Base-by-base conservation (phyloP, 2,888 invertebrate genomes). In the Agonopterix arenella region DNA sequence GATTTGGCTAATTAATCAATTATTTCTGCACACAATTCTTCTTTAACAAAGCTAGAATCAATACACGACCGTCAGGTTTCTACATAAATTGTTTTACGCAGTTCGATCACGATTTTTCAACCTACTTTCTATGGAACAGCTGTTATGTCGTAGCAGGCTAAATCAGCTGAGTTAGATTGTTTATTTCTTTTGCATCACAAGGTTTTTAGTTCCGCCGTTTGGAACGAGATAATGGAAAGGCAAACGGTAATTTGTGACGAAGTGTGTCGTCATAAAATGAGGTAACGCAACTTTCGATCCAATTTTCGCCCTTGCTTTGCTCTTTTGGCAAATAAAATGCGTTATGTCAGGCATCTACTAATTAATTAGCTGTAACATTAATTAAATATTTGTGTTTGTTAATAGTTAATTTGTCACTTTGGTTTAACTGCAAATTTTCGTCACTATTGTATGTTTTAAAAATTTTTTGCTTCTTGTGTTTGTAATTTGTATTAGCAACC, bases 121-220 rank as follows among this genome's bases (percentile, higher is more conserved):
- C 45, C 45, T 18, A 49, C 53, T 48, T 52, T 50, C 51, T 51
- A 43, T 13, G 11, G 8, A 47, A 50, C 52, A 53, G 51, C 48
- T 54, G 54, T 54, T 49, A 10, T 48, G 49, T 52, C 54, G 54
- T 54, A 50, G 45, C 16, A 18, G 42, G 47, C 47, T 41, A 49
- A 45, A 52, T 48, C 52, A 52, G 52, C 52, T 52, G 52, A 36
- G 45, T 4, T n/a, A 38, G 43, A 8, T n/a, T 54, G 48, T 54
- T 56, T 48, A 46, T 48, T 45, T 38, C 45, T 41, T 41, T 36
- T 46, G 45, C 8, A 28, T 16, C 13, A 43, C 43, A 43, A 28
- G 28, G 28, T 28, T 28, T 28, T 28, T 28, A 43, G 11, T 43
- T 43, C 43, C 43, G 43, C 2, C 4, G 4, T 11, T 9, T n/a